Evolutionary conservation across 2,113 vertebrate genomes (phyloP), one percentile per base, ranked within the genome.

Genomic region (Colistium nudipinnis): DNA sequence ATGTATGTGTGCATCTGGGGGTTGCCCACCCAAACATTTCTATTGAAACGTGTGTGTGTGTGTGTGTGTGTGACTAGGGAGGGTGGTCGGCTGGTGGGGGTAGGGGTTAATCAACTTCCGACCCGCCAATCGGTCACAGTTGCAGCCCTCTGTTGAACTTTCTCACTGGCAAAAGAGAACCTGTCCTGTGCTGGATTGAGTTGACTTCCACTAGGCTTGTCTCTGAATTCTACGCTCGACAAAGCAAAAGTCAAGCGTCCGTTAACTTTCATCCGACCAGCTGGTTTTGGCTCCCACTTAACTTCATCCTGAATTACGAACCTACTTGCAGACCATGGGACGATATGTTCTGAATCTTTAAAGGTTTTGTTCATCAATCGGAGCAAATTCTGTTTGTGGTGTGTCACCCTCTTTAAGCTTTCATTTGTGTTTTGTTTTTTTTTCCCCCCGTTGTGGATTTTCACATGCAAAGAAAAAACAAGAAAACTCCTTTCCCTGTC

Each of bases 71-170:
- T 45, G 61, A 57, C 16, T 25, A 48, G 60, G 33, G 55, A 25
- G 19, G 62, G 36, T 30, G 54, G 61, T 53, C 1, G 17, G 61
- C 52, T 52, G 68, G 54, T 74, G 67, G 74, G 67, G 59, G 49
- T 12, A n/a, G 67, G 70, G 61, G 65, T 80, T 75, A 74, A 88
- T 89, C 57, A 85, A 83, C 85, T 82, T 77, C 75, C 52, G 54
- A 71, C 62, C 51, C 30, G 53, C 22, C 24, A n/a, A 79, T 75
- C 78, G 66, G 80, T 85, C 87, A 88, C 83, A 85, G 66, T 31
- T 4, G 38, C 62, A 52, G 45, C 52, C 41, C 62, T 39, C 65
- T 41, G 8, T 75, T 74, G 73, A 86, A 77, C 22, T 70, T 82
- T 80, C 69, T 62, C 60, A 49, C 30, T 48, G 44, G 56, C 28